A percentile compares a stretch with the other conserved stretches of the same genome.
Evolutionary conservation across 1,140 invertebrate species (phyloP).

Genomic region (Babylonia areolata): DNA sequence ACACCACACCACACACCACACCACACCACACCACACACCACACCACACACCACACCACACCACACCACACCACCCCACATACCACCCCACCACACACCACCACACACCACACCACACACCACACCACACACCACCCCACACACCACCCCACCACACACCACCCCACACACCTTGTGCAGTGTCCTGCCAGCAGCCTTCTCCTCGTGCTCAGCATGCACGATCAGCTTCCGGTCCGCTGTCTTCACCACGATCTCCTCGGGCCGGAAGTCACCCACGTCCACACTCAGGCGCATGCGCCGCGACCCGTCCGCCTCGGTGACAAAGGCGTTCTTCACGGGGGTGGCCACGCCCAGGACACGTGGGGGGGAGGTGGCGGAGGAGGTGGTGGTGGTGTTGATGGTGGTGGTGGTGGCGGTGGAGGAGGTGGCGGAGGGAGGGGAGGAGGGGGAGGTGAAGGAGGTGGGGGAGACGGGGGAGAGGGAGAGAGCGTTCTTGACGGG

Average conservation of each 20-base stretch:
- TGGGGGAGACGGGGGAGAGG: not conserved
- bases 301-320: slow-evolving; percentile 71
- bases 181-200: slow-evolving; percentile 70
- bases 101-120: no score
- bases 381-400: not conserved
- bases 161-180: slow-evolving; percentile 58
- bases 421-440: not conserved
- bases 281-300: slow-evolving; percentile 66
- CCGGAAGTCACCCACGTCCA: slow-evolving; percentile 71
- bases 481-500: slow-evolving; percentile 49
- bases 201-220: slow-evolving; percentile 73
- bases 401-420: not conserved
- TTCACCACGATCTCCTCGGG: slow-evolving; percentile 73
- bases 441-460: not conserved
- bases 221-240: slow-evolving; percentile 72
- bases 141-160: no score
- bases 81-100: no score
- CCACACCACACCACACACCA: no score
- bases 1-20: no score
- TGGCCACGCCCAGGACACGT: slow-evolving; percentile 59
- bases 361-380: slow-evolving; percentile 9
- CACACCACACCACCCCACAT: no score
- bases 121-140: no score
- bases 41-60: not conserved
- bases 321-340: slow-evolving; percentile 71